These are phyloP conservation scores for Pangasius macronema DNA, from an alignment of 2,797 vertebrate genomes.

Conservation along the genomic window DNA sequence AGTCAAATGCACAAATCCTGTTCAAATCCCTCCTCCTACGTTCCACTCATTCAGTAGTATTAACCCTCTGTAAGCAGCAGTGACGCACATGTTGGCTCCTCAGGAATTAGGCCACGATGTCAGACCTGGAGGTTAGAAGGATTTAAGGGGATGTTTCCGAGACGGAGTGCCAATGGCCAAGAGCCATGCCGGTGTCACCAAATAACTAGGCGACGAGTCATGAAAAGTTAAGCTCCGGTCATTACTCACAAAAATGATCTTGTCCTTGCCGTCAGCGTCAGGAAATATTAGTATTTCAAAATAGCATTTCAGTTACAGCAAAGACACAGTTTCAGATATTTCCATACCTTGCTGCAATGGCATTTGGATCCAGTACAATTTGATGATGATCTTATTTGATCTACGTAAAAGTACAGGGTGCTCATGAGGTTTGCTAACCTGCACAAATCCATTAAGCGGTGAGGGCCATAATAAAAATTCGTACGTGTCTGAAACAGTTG, in stretches of 20 bases:
- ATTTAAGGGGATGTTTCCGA: conserved; percentile 3
- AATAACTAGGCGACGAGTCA: background rate
- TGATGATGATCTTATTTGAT: background rate
- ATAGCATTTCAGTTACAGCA: background rate
- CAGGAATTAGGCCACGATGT: conserved; percentile 41
- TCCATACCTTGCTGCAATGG: background rate
- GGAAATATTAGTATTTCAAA: background rate
- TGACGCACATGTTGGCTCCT: conserved; percentile 3
- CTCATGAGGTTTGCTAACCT: background rate
- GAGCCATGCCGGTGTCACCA: background rate
- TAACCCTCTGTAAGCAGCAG: conserved; percentile 24
- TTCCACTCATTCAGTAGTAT: conserved; percentile 34
- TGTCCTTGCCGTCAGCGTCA: background rate
- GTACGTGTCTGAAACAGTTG: background rate
- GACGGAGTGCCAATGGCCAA: background rate
- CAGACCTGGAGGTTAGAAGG: background rate
- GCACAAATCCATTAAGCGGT: background rate
- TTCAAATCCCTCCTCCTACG: conserved; percentile 1
- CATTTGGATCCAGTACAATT: background rate
- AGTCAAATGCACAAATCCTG: background rate
- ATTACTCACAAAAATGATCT: background rate
- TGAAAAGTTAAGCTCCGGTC: background rate
- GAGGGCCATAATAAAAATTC: background rate
- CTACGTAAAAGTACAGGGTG: background rate
- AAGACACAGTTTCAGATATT: background rate